These are phyloP conservation scores for Tromatobia lineatoria DNA, from an alignment of 2,888 invertebrate genomes.

Conservation along the genomic window DNA sequence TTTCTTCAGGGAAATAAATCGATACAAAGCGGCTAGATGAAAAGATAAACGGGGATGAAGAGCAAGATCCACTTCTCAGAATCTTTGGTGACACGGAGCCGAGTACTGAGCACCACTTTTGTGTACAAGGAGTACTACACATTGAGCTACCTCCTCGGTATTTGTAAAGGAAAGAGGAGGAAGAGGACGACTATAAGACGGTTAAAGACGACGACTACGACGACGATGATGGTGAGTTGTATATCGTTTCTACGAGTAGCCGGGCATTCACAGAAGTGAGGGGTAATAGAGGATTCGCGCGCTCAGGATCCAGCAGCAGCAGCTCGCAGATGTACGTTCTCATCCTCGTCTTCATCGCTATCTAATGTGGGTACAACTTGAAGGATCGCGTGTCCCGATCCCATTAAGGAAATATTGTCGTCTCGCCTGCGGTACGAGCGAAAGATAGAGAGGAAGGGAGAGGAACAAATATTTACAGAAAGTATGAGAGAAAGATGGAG, in stretches of 20 bases:
- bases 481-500: background rate
- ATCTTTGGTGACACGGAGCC: slow-evolving; percentile 38
- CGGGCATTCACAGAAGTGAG: background rate
- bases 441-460: background rate
- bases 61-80: slow-evolving; percentile 39
- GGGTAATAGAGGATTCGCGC: slow-evolving; percentile 3
- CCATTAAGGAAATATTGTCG: slow-evolving; percentile 71
- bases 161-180: slow-evolving; percentile 32
- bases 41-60: slow-evolving; percentile 24
- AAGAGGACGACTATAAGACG: slow-evolving; percentile 28
- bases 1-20: slow-evolving; percentile 29
- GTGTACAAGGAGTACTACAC: slow-evolving; percentile 14
- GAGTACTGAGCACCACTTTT: slow-evolving; percentile 38
- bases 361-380: slow-evolving; percentile 47
- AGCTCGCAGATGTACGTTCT: background rate
- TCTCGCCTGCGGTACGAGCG: slow-evolving; percentile 20
- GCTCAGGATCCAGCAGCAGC: background rate
- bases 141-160: slow-evolving; percentile 1
- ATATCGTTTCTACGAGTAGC: background rate
- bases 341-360: slow-evolving; percentile 30
- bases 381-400: slow-evolving; percentile 64
- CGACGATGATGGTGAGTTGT: background rate
- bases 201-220: slow-evolving; percentile 17
- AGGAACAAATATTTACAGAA: background rate
- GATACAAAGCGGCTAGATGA: slow-evolving; percentile 19